Evolutionary conservation across 2,113 vertebrate genomes (phyloP), one percentile per base, ranked within the genome.

Genomic region (Percopsis transmontana): DNA sequence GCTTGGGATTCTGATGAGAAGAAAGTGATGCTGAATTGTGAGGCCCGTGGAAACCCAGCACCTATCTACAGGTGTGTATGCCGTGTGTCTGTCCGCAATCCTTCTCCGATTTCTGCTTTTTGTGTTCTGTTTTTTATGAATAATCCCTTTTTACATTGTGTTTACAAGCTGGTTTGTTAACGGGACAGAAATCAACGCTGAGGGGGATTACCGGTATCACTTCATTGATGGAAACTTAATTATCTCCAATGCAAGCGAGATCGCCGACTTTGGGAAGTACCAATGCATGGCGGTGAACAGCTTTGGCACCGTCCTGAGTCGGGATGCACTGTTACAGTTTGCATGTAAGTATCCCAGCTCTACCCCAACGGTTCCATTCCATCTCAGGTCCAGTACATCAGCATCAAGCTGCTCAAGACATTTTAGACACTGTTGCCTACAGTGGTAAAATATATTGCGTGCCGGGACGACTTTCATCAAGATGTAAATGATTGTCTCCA

Each of bases 1-100:
- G 92, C 97, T 3, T 88, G 95, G 68, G 94, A 96, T 75, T 94
- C 94, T 2, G 92, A 94, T n/a, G 95, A 98, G 80, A 97, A 94
- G 91, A 98, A 95, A 88, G 90, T 97, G 55, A 88, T 94, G 51
- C 72, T 99, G 85, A 94, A 90, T 76, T 99, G 97, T 79, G 93
- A 97, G 86, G 96, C 94, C 8, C 92, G 83, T 75, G 93, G 93
- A 73, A 94, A 94, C 62, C 97, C 97, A 18, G 58, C 80, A 54
- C 94, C 96, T 20, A 91, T 82, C 1, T 97, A 96, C 93, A 99
- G 96, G 97, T 98, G 89, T 20, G 62, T 61, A 63, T 38, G n/a
- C n/a, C n/a, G n/a, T 60, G 65, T 39, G 38, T 64, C 51, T 50
- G 18, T 58, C 38, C 68, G 50, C 57, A 24, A 59, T 54, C 64